A percentile compares a stretch with the other conserved stretches of the same genome.
phyloP scores from a whole-genome alignment of 2,113 vertebrate species.

The Coptodon bakossiorum region DNA sequence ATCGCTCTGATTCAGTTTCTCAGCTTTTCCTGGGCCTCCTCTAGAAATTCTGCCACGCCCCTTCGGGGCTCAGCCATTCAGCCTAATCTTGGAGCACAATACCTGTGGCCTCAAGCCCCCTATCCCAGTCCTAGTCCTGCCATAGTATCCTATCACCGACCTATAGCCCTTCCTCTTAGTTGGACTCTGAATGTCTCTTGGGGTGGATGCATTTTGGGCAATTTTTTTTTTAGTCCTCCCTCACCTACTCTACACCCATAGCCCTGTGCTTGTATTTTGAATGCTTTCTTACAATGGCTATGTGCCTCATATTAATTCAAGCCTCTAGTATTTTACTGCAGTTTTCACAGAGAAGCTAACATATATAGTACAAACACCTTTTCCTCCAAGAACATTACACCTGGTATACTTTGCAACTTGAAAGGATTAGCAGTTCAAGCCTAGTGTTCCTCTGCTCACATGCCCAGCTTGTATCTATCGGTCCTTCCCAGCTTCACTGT shows the following conservation, averaged over 20 bases:
- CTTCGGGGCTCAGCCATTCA: neutral
- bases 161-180: neutral
- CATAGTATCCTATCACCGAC: neutral
- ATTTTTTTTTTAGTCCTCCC: neutral
- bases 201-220: neutral
- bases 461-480: neutral
- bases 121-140: neutral
- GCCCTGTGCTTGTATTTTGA: neutral
- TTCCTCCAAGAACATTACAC: neutral
- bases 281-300: neutral
- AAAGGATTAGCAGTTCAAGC: neutral
- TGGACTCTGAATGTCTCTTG: conserved; percentile 30
- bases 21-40: neutral
- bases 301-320: neutral
- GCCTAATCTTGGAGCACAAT: conserved; percentile 30
- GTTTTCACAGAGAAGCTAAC: neutral
- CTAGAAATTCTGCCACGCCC: neutral
- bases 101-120: neutral
- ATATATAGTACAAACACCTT: neutral
- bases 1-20: neutral
- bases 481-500: neutral
- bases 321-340: neutral
- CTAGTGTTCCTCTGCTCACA: neutral
- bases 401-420: neutral
- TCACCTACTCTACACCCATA: neutral